These are phyloP conservation scores for Incurvaria masculella DNA, from an alignment of 2,888 invertebrate species.

Conservation along the genomic window DNA sequence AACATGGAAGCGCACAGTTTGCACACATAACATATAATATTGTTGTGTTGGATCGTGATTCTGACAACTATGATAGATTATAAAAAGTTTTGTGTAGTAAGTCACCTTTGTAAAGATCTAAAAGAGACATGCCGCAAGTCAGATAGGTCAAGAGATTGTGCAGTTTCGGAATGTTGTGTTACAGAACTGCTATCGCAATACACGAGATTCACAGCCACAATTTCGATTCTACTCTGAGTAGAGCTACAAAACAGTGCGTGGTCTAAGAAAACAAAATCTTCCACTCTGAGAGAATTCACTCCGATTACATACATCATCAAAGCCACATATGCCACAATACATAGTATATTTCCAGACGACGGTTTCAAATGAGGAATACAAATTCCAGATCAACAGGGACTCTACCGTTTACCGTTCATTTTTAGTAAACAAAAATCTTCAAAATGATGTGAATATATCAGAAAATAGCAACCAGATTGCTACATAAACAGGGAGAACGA, in stretches of 20 bases:
- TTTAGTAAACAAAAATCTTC: no score
- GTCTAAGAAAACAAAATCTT: no score
- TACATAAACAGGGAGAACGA: no score
- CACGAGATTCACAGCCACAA: conserved; percentile 51
- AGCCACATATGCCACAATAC: no score
- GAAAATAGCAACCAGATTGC: no score
- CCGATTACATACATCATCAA: no score
- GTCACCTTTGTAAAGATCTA: conserved; percentile 52
- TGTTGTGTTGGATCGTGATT: conserved; percentile 25
- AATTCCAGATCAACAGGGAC: no score
- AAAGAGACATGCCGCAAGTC: conserved; percentile 37
- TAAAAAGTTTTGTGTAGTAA: conserved; percentile 68
- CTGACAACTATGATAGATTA: conserved; percentile 35
- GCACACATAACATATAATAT: conserved; percentile 35
- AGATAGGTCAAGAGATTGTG: conserved; percentile 3
- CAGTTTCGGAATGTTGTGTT: conserved; percentile 17
- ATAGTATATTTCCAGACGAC: no score
- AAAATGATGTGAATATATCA: no score
- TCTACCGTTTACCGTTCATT: no score
- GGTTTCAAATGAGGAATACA: no score
- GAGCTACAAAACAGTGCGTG: conserved; percentile 7
- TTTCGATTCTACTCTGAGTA: conserved; percentile 32
- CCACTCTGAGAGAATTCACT: no score
- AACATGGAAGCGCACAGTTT: conserved; percentile 36
- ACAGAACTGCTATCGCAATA: conserved; percentile 29